Conservation (phyloP, 2,797 vertebrate genomes). For the Cyclura pinguis region DNA sequence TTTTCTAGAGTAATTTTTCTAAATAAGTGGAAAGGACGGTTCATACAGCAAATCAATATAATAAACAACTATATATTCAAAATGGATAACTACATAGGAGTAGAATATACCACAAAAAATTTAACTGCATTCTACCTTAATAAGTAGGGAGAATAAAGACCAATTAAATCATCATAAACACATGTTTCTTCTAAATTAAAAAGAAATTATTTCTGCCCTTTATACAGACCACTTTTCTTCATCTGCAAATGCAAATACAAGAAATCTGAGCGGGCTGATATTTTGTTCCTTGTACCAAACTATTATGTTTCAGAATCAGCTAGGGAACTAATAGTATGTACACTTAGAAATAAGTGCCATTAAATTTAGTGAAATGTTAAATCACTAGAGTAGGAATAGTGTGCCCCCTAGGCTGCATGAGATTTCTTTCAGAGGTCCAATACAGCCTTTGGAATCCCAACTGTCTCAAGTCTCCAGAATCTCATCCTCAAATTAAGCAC, state of each 20-base stretch:
- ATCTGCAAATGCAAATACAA: not conserved
- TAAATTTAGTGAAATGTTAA: not conserved
- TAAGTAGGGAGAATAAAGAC: not conserved
- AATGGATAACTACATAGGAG: not conserved
- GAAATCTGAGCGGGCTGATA: not conserved
- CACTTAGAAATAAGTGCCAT: not conserved
- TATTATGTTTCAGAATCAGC: not conserved
- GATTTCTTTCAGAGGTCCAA: too few species aligned
- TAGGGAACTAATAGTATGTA: not conserved
- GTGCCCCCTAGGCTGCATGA: too few species aligned
- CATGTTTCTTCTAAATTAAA: not conserved
- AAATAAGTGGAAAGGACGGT: not conserved
- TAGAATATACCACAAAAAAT: not conserved
- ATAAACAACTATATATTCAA: slow-evolving; percentile 5
- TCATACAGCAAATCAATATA: not conserved
- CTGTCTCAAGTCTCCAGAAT: too few species aligned
- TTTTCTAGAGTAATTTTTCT: not conserved
- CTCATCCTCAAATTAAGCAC: too few species aligned
- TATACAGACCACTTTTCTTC: not conserved
- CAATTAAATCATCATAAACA: not conserved
- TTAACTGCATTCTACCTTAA: not conserved
- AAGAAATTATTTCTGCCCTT: not conserved
- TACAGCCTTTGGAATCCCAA: too few species aligned
- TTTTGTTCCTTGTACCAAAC: not conserved
- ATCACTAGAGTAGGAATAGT: too few species aligned